phyloP scores from a whole-genome alignment of 2,797 vertebrate species.

The Brachyrhaphis roseni region DNA sequence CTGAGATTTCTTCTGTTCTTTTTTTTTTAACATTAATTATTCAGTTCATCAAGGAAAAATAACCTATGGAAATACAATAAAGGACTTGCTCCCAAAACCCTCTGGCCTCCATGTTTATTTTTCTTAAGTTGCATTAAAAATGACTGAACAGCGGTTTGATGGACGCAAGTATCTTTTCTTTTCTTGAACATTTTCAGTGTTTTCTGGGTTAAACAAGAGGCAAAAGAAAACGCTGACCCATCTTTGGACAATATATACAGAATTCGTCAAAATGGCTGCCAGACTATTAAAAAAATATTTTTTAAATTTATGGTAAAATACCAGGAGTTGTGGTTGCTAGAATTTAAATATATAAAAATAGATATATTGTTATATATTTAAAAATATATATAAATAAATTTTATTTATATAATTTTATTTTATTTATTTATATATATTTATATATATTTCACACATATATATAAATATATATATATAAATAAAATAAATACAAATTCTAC shows the following conservation, averaged over 20 bases:
- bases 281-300: not conserved
- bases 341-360: too few species aligned
- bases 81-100: not conserved
- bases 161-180: not conserved
- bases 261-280: not conserved
- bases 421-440: too few species aligned
- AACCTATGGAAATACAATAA: not conserved
- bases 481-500: too few species aligned
- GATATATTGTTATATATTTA: too few species aligned
- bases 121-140: not conserved
- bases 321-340: too few species aligned
- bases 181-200: not conserved
- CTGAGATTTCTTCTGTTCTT: not conserved
- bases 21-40: not conserved
- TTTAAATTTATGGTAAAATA: too few species aligned
- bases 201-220: not conserved
- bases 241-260: not conserved
- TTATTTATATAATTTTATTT: too few species aligned
- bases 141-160: not conserved
- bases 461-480: too few species aligned
- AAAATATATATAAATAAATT: too few species aligned
- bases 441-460: too few species aligned
- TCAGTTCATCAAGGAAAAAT: not conserved
- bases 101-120: not conserved
- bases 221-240: not conserved